Evolutionary conservation across 1,140 invertebrate species (phyloP), one percentile per base, ranked within the genome.

Genomic region (Venturia canescens): DNA sequence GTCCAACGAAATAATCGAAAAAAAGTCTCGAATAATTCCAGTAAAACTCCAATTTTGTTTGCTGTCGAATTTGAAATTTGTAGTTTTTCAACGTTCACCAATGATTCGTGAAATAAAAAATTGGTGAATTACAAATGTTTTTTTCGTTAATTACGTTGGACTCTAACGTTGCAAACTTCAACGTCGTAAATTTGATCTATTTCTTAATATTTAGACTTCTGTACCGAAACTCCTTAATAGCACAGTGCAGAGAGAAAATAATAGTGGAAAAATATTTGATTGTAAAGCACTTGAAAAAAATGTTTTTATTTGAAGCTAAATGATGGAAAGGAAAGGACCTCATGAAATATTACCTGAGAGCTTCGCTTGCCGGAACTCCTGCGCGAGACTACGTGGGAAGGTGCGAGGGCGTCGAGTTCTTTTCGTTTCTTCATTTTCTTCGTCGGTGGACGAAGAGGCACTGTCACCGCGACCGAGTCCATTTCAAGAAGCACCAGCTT

Each of bases 351-450:
- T 88, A 91, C 90, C 89, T 91, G 89, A 6, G 91, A 91, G 34
- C 91, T 91, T 34, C 90, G 88, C 83, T 92, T 92, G 3, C 90
- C 90, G 50, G 90, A 91, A 77, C 85, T 88, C 7, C 90, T 85
- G 7, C 90, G 86, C 0, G 89, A 89, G 7, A 92, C 82, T 0
- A 88, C 89, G 70, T 90, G 88, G 2, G 89, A 88, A 3, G 88
- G 89, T 53, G 92, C 92, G 9, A 93, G 84, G 13, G 93, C 93
- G 76, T 93, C 92, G n/a, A 93, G 87, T 83, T 93, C 92, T 77
- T 93, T 93, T 2, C 93, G 90, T 80, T 93, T 93, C 76, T 93
- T 91, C 93, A 93, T 93, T 84, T 93, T 93, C 84, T 93, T 93
- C 75, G 90, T 91, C 75, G 90, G 89, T 11, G 90, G 91, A 80